Evolutionary conservation across 2,888 invertebrate genomes (phyloP).

Genomic region (Epistrophe eligans): DNA sequence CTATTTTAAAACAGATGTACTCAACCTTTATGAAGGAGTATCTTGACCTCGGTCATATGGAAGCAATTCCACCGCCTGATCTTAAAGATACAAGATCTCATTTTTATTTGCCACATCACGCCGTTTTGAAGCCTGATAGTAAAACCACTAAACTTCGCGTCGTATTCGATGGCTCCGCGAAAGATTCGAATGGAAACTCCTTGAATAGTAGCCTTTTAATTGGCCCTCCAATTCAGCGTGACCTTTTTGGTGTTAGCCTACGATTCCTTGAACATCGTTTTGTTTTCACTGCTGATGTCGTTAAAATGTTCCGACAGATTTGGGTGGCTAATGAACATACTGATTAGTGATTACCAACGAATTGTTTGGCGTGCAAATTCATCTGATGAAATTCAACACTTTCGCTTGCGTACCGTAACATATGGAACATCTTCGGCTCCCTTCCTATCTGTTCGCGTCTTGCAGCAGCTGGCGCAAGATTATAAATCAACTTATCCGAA

Average conservation of each 20-base stretch:
- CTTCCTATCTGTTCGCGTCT: background rate
- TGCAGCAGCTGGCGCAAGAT: background rate
- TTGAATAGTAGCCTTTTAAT: background rate
- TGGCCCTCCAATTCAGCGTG: too few relatives aligned
- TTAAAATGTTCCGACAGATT: background rate
- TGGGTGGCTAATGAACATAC: background rate
- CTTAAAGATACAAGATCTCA: too few relatives aligned
- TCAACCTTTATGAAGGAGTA: too few relatives aligned
- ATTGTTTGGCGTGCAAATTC: background rate
- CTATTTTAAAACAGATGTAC: too few relatives aligned
- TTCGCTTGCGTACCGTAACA: background rate
- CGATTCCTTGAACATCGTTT: too few relatives aligned
- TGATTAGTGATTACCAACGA: background rate
- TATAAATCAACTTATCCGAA: background rate
- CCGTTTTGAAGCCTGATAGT: background rate
- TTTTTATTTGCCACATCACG: too few relatives aligned
- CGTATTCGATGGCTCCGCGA: background rate
- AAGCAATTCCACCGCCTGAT: too few relatives aligned
- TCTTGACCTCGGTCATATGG: too few relatives aligned
- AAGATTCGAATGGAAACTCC: background rate
- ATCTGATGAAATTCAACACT: background rate
- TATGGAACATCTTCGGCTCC: background rate
- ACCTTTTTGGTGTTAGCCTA: too few relatives aligned
- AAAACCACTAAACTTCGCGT: background rate
- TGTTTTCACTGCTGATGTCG: background rate